Conservation (phyloP, 2,888 invertebrate species). For the Synergus gifuensis region DNA sequence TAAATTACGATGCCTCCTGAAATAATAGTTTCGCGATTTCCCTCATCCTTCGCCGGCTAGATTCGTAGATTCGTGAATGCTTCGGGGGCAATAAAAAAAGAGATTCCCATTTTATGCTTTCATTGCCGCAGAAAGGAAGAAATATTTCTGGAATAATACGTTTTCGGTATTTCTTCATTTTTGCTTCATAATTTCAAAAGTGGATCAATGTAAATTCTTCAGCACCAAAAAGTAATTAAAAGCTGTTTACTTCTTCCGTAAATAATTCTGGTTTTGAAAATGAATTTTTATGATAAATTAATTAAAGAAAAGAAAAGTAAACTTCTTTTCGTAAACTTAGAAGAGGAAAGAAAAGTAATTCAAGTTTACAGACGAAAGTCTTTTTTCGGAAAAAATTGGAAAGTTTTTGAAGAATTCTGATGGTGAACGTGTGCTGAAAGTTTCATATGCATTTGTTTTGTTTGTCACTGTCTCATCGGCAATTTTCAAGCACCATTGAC, state of each 20-base stretch:
- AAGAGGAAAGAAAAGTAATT: too few relatives aligned
- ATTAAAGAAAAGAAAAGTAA: background rate
- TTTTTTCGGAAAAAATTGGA: background rate
- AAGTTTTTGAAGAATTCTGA: constrained; percentile 17
- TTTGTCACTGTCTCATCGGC: constrained; percentile 32
- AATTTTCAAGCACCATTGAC: constrained; percentile 39
- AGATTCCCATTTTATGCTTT: constrained; percentile 33
- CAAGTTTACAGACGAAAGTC: background rate
- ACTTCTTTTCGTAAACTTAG: too few relatives aligned
- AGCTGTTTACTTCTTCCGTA: too few relatives aligned
- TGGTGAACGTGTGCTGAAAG: background rate
- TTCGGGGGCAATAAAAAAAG: constrained; percentile 25
- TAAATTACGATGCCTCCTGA: constrained; percentile 52
- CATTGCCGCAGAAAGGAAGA: constrained; percentile 5
- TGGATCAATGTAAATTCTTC: background rate
- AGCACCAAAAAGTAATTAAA: background rate
- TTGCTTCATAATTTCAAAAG: background rate
- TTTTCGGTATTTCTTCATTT: background rate
- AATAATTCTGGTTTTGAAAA: background rate
- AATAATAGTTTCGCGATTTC: constrained; percentile 51
- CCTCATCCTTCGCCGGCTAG: constrained; percentile 35
- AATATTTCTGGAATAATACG: constrained; percentile 2
- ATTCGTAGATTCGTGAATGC: constrained; percentile 15
- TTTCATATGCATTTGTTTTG: constrained; percentile 16
- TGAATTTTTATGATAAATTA: background rate